Conservation (phyloP, 2,797 vertebrate genomes). For the Oreochromis mossambicus region DNA sequence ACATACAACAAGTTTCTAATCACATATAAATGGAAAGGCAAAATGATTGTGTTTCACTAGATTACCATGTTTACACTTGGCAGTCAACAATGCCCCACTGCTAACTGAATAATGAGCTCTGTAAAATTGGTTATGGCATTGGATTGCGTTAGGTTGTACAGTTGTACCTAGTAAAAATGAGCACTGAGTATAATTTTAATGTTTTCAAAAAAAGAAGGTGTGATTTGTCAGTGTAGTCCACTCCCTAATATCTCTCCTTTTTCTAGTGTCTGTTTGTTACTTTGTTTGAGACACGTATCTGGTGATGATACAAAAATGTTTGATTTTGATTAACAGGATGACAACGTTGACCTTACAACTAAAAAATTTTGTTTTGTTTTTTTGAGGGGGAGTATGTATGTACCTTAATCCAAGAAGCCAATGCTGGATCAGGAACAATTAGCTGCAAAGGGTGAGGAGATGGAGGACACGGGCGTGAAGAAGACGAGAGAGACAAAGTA, state of each 20-base stretch:
- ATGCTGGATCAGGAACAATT: background rate
- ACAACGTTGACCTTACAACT: background rate
- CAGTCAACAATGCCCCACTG: background rate
- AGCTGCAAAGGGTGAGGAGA: background rate
- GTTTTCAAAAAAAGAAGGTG: background rate
- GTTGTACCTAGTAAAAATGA: background rate
- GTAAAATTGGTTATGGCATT: background rate
- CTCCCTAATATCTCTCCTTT: background rate
- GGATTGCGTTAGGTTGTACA: background rate
- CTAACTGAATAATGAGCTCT: background rate
- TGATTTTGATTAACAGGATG: background rate
- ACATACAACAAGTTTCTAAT: background rate
- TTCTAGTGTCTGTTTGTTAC: background rate
- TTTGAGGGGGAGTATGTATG: background rate
- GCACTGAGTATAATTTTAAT: background rate
- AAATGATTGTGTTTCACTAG: background rate
- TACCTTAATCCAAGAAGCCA: background rate
- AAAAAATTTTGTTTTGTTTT: background rate
- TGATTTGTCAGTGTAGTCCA: background rate
- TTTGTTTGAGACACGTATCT: background rate
- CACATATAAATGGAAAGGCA: background rate
- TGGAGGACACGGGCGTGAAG: background rate
- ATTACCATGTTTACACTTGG: background rate
- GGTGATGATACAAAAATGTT: background rate
- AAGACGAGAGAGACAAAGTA: background rate